phyloP scores from a whole-genome alignment of 2,888 invertebrate species.

The Tricholauxania praeusta region DNA sequence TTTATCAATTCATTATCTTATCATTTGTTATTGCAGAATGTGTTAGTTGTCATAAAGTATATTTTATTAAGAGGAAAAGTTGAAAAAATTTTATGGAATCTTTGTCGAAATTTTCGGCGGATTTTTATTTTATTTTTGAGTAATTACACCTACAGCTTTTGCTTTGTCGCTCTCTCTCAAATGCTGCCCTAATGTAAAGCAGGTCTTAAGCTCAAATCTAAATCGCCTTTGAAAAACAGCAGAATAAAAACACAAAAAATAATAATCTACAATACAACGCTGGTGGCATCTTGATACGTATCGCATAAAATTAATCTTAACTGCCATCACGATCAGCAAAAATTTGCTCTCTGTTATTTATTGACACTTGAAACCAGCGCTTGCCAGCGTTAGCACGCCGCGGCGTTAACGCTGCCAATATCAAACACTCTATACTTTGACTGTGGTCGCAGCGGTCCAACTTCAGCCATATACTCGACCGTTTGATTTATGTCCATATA shows the following conservation, averaged over 20 bases:
- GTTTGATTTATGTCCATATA: conserved; percentile 68
- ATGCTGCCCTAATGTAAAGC: not conserved
- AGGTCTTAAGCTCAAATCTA: too few species aligned
- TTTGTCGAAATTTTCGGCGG: too few species aligned
- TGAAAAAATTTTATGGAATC: too few species aligned
- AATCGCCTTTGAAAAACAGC: too few species aligned
- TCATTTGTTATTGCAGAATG: too few species aligned
- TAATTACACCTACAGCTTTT: not conserved
- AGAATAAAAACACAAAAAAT: not conserved
- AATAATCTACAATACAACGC: conserved; percentile 39
- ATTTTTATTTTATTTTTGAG: too few species aligned
- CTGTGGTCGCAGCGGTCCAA: conserved; percentile 49
- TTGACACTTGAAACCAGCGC: conserved; percentile 64
- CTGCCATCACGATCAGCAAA: conserved; percentile 60
- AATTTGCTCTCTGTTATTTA: conserved; percentile 63
- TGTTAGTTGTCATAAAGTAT: too few species aligned
- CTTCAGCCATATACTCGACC: conserved; percentile 54
- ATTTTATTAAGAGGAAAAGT: too few species aligned
- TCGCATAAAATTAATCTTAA: conserved; percentile 37
- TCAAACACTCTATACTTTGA: not conserved
- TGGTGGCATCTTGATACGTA: conserved; percentile 44
- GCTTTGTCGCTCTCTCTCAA: not conserved
- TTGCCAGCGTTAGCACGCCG: not conserved
- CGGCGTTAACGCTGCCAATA: not conserved
- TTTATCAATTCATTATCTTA: not conserved